Percentiles rank a stretch among this genome's conserved stretches.
These are phyloP conservation scores for Hydrozoanthus tunicans DNA, from an alignment of 64 coral and sea anemone genomes.

Conservation along the genomic window DNA sequence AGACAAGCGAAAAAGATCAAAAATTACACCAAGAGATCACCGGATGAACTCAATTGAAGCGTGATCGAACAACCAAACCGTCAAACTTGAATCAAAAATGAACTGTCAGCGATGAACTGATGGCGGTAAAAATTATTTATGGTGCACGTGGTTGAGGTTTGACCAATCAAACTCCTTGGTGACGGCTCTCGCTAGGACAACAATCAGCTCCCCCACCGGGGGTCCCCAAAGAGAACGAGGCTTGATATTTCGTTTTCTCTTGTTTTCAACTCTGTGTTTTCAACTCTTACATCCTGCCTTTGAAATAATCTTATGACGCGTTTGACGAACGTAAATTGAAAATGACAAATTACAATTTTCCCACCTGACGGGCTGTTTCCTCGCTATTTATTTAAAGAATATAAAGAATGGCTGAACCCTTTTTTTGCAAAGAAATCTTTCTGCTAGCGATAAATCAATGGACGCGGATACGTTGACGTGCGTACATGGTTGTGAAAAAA, in stretches of 20 bases:
- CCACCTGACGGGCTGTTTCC: constrained; percentile 43
- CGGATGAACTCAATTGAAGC: constrained; percentile 96
- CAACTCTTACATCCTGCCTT: constrained; percentile 39
- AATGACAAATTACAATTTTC: constrained; percentile 57
- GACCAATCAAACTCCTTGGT: constrained; percentile 55
- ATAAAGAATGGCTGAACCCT: background rate
- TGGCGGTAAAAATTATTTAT: constrained; percentile 99
- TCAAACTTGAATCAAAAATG: constrained; percentile 99
- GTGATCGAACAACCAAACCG: constrained; percentile 89
- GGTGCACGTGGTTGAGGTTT: constrained; percentile 85
- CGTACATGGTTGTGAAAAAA: constrained; percentile 2
- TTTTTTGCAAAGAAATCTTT: background rate
- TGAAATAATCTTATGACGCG: constrained; percentile 58
- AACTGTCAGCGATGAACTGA: constrained; percentile 89
- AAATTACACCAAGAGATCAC: constrained; percentile 85
- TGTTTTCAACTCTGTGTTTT: constrained; percentile 42
- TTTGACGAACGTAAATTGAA: constrained; percentile 56
- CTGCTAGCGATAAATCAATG: background rate
- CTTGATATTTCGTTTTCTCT: constrained; percentile 33
- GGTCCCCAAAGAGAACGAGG: constrained; percentile 13
- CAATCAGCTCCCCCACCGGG: constrained; percentile 44
- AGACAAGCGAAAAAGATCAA: constrained; percentile 91
- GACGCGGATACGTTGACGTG: background rate
- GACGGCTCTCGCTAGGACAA: constrained; percentile 32
- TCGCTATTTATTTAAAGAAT: constrained; percentile 45